Evolutionary conservation across 2,797 vertebrate genomes (phyloP), one percentile per base, ranked within the genome.

Genomic region (Sebastes kiyomatsui): DNA sequence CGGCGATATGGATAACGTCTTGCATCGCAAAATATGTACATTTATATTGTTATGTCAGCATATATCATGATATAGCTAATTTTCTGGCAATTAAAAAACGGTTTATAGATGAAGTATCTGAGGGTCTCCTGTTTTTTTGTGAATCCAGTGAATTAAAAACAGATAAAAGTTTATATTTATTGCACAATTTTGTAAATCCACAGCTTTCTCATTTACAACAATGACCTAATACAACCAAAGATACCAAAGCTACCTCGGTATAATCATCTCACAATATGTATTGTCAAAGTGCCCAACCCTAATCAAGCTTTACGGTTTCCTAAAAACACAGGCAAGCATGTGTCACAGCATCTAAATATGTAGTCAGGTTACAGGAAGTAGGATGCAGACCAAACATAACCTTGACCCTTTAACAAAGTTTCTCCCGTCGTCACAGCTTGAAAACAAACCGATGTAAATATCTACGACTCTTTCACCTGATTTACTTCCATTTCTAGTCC

Each of bases 401-500:
- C 20, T 25, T 11, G 58, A 76, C 70, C 49, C 42, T 77, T 27
- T 4, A 22, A 64, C 28, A 5, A 66, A 56, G 33, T 32, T 55
- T 30, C 25, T 60, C 7, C 9, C 59, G 27, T 62, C 30, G 22
- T 67, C 18, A 42, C 9, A 13, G 56, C 55, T 46, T 33, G 16
- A 73, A 74, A 71, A 58, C 32, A 61, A 82, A 0, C 25, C 66
- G 28, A 81, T 61, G 52, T 42, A 56, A 72, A 73, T 42, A 66
- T 58, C 18, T 18, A 35, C 16, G 4, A 81, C 55, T 67, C 78
- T 76, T 80, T 68, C 33, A 61, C 72, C 80, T 49, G 64, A 72
- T 66, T 84, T 22, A 23, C 77, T 68, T 75, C 59, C 67, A 72
- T 79, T 67, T 64, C 67, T 35, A 68, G 61, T 77, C 62, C 33